A percentile compares a stretch with the other conserved stretches of the same genome.
These are phyloP conservation scores for Ips nitidus DNA, from an alignment of 1,140 invertebrate species.

Conservation along the genomic window DNA sequence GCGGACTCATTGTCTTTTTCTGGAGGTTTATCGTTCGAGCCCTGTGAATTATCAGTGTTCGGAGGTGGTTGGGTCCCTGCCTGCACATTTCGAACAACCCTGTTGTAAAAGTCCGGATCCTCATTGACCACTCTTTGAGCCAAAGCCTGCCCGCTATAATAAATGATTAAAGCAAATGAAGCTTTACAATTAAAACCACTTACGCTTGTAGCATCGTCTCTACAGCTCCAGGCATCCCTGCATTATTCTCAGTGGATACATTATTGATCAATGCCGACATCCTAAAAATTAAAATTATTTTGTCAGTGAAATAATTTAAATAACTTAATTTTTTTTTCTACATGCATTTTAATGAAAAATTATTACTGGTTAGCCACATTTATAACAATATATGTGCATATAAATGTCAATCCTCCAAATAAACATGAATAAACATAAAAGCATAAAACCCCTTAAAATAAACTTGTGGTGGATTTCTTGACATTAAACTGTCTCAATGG, in stretches of 20 bases:
- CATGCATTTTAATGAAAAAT: no score
- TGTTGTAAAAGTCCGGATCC: slow-evolving; percentile 28
- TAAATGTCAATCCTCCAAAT: no score
- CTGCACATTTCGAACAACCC: slow-evolving; percentile 15
- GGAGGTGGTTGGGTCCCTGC: neutral
- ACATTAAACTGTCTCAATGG: neutral
- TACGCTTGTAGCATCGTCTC: slow-evolving; percentile 58
- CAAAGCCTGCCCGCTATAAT: slow-evolving; percentile 26
- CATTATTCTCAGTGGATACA: slow-evolving; percentile 34
- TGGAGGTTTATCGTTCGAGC: neutral
- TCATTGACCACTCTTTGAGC: slow-evolving; percentile 23
- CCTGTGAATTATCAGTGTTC: neutral
- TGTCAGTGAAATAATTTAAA: no score
- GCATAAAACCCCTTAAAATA: no score
- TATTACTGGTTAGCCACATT: no score
- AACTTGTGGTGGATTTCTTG: no score
- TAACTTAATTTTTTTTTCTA: no score
- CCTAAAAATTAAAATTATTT: slow-evolving; percentile 39
- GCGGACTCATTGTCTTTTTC: slow-evolving; percentile 23
- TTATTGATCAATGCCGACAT: slow-evolving; percentile 51
- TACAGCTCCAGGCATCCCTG: slow-evolving; percentile 44
- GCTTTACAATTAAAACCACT: slow-evolving; percentile 39
- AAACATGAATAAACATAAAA: no score
- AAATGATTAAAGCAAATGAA: slow-evolving; percentile 2
- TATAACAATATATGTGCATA: no score